Percentiles rank a stretch among this genome's conserved stretches.
phyloP scores from a whole-genome alignment of 1,140 invertebrate species.

The Ectropis grisescens region DNA sequence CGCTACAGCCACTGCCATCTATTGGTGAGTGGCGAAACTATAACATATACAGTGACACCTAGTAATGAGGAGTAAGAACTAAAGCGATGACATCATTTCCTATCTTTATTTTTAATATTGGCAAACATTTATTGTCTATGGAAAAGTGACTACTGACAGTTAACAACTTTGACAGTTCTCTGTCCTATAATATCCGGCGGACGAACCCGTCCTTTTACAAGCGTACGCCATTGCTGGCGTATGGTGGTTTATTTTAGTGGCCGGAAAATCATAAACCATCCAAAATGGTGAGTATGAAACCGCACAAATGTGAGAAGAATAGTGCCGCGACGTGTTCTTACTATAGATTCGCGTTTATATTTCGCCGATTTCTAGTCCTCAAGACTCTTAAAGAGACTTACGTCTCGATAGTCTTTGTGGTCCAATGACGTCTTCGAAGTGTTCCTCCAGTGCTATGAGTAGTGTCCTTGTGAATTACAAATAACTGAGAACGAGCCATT shows the following conservation, averaged over 20 bases:
- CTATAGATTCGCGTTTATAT: slow-evolving; percentile 33
- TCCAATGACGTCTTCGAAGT: slow-evolving; percentile 58
- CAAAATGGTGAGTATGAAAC: slow-evolving; percentile 82
- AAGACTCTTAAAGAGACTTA: slow-evolving; percentile 25
- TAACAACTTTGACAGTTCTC: too few relatives aligned
- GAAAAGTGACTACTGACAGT: too few relatives aligned
- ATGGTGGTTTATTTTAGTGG: slow-evolving; percentile 78
- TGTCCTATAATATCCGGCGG: slow-evolving; percentile 54
- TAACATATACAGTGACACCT: too few relatives aligned
- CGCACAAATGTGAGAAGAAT: slow-evolving; percentile 33
- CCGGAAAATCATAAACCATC: slow-evolving; percentile 85
- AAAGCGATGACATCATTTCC: too few relatives aligned
- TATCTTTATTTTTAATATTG: too few relatives aligned
- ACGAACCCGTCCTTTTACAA: slow-evolving; percentile 72
- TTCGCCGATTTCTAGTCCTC: slow-evolving; percentile 30
- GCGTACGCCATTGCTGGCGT: slow-evolving; percentile 88
- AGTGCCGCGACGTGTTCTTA: slow-evolving; percentile 24
- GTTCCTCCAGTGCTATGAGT: slow-evolving; percentile 2
- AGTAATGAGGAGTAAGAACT: too few relatives aligned
- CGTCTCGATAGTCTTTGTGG: slow-evolving; percentile 40
- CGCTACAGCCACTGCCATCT: too few relatives aligned
- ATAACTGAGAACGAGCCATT: background rate
- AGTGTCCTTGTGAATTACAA: background rate
- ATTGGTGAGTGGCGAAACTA: too few relatives aligned
- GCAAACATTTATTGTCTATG: too few relatives aligned